Percentiles rank a stretch among this genome's conserved stretches.
Conservation (phyloP, 2,113 vertebrate species). For the Helogale parvula region DNA sequence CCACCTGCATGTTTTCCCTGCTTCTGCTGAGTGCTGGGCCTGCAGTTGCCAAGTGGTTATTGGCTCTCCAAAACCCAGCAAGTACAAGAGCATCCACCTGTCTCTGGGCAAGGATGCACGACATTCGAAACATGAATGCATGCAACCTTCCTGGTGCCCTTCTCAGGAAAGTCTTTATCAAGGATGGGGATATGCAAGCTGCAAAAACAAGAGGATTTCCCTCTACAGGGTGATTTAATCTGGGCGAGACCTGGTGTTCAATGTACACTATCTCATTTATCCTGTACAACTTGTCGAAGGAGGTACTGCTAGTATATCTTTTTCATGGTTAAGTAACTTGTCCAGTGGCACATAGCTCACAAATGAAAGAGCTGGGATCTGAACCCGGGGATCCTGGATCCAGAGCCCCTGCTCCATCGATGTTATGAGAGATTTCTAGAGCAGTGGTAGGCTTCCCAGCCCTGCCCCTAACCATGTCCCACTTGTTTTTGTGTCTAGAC, state of each 20-base stretch:
- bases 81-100: neutral
- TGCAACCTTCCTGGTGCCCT: neutral
- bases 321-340: neutral
- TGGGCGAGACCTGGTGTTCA: rapidly evolving
- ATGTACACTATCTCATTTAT: neutral
- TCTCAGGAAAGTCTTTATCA: rapidly evolving
- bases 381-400: neutral
- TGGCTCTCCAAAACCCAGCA: neutral
- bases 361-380: neutral
- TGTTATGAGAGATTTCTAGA: neutral
- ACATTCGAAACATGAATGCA: rapidly evolving
- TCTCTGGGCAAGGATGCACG: neutral
- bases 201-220: neutral
- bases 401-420: too few relatives aligned
- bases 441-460: neutral
- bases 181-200: neutral
- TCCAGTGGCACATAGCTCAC: neutral
- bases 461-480: rapidly evolving
- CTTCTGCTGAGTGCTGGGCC: neutral
- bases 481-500: neutral
- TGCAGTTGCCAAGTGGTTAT: neutral
- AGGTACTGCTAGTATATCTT: neutral
- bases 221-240: too few relatives aligned
- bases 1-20: neutral
- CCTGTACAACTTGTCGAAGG: neutral